Evolutionary conservation across 1,140 invertebrate species (phyloP).

Genomic region (Drosophila lini): DNA sequence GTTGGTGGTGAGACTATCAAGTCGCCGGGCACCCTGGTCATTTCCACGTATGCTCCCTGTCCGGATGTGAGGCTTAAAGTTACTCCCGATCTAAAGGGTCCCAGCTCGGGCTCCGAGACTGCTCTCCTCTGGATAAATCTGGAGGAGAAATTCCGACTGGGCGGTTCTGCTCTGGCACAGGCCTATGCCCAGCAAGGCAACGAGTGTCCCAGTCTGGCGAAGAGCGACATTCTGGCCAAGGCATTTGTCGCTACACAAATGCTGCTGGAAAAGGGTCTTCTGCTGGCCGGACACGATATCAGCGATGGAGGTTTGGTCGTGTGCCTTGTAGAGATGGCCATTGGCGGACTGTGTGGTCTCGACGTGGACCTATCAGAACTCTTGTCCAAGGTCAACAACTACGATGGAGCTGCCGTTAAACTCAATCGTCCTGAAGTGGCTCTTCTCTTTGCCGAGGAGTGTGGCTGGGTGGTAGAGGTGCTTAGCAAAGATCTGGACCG

Average conservation of each 20-base stretch:
- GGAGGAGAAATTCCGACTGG: slow-evolving; percentile 89
- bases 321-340: slow-evolving; percentile 97
- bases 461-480: slow-evolving; percentile 96
- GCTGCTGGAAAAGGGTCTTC: slow-evolving; percentile 89
- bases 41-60: slow-evolving; percentile 97
- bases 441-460: slow-evolving; percentile 95
- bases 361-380: slow-evolving; percentile 87
- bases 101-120: slow-evolving; percentile 84
- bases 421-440: slow-evolving; percentile 86
- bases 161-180: slow-evolving; percentile 96
- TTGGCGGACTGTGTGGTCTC: slow-evolving; percentile 94
- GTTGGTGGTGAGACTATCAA: slow-evolving; percentile 91
- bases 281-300: slow-evolving; percentile 97
- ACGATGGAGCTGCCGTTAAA: slow-evolving; percentile 15
- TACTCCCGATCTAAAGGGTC: slow-evolving; percentile 95
- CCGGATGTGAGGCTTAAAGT: slow-evolving; percentile 92
- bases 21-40: slow-evolving; percentile 96
- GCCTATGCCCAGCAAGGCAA: slow-evolving; percentile 94
- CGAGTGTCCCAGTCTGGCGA: slow-evolving; percentile 91
- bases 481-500: slow-evolving; percentile 85
- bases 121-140: slow-evolving; percentile 91
- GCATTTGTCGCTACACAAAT: slow-evolving; percentile 94
- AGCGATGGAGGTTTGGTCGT: slow-evolving; percentile 98
- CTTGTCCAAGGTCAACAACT: slow-evolving; percentile 23
- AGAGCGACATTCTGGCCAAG: slow-evolving; percentile 87